phyloP scores from a whole-genome alignment of 2,797 vertebrate genomes.

The Gouania willdenowi region DNA sequence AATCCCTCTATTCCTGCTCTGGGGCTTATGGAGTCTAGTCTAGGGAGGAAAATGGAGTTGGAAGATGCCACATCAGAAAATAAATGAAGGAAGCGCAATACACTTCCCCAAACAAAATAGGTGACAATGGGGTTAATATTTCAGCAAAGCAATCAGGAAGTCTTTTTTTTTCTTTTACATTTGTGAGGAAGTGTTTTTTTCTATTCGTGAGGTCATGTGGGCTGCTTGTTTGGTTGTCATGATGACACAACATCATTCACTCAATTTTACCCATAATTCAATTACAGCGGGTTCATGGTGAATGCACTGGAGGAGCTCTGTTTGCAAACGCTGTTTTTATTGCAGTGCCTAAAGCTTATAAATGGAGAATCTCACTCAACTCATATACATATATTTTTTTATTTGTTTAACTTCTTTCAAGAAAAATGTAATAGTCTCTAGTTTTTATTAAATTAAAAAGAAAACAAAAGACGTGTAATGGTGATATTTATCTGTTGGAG shows the following conservation, averaged over 20 bases:
- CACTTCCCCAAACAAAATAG: constrained; percentile 18
- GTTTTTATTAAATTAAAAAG: too few relatives aligned
- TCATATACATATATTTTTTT: too few relatives aligned
- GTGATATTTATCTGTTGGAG: too few relatives aligned
- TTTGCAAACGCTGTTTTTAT: too few relatives aligned
- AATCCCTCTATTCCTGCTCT: constrained; percentile 20
- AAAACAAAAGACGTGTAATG: too few relatives aligned
- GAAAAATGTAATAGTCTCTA: too few relatives aligned
- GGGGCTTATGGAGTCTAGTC: constrained; percentile 36
- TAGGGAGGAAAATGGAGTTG: constrained; percentile 40
- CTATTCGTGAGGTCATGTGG: constrained; percentile 25
- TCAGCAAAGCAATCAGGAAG: constrained; percentile 34
- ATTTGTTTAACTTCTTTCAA: too few relatives aligned
- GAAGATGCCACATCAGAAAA: constrained; percentile 24
- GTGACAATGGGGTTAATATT: constrained; percentile 32
- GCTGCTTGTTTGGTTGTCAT: constrained; percentile 51
- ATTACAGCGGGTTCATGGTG: constrained; percentile 29
- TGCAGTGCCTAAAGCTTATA: too few relatives aligned
- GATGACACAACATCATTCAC: constrained; percentile 48
- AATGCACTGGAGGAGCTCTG: constrained; percentile 44
- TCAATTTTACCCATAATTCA: constrained; percentile 56
- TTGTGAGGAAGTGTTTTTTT: constrained; percentile 23
- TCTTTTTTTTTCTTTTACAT: neutral
- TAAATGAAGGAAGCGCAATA: too few relatives aligned
- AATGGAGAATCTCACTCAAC: too few relatives aligned